These are phyloP conservation scores for Lepus timidus DNA, from an alignment of 2,113 vertebrate genomes.

Conservation along the genomic window DNA sequence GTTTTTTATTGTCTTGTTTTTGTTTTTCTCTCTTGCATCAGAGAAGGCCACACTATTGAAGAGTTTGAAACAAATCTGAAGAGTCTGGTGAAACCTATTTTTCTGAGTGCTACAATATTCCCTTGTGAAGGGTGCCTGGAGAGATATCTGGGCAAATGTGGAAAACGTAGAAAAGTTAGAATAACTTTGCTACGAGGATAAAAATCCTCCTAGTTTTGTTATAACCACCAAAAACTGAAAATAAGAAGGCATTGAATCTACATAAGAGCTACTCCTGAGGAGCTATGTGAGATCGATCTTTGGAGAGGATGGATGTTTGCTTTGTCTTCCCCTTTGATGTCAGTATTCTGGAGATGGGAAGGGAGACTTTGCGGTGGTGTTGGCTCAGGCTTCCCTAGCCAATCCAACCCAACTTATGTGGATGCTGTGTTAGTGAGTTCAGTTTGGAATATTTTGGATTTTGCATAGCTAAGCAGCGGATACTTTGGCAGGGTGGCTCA, in stretches of 20 bases:
- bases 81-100: background rate
- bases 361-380: accelerated
- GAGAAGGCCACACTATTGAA: background rate
- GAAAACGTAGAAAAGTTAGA: background rate
- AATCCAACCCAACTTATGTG: background rate
- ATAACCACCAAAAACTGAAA: background rate
- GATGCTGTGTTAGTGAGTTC: background rate
- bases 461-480: no score
- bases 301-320: background rate
- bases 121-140: background rate
- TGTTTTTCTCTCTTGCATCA: background rate
- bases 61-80: background rate
- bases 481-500: background rate
- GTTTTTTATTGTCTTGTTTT: background rate
- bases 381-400: background rate
- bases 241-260: background rate
- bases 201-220: background rate
- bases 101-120: background rate
- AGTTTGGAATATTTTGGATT: background rate
- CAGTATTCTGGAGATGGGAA: background rate
- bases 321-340: background rate
- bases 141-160: background rate
- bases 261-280: background rate
- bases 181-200: background rate
- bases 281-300: background rate